Base-by-base conservation (phyloP, 1,140 invertebrate genomes). In the Drosophila leontia region DNA sequence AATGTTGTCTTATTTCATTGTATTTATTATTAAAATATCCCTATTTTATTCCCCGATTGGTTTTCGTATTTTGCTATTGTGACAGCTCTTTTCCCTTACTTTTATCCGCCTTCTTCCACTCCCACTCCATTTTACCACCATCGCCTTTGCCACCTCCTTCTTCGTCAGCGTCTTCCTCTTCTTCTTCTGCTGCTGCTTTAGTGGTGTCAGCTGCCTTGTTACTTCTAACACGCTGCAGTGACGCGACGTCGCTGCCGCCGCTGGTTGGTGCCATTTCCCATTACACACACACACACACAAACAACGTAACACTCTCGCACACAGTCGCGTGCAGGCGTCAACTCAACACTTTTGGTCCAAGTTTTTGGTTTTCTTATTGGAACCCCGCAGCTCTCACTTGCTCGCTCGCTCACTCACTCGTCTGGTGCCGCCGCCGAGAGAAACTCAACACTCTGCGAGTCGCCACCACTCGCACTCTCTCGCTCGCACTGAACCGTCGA, bases 141-240 rank as follows among this genome's bases (percentile, higher is more conserved):
- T 15, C 67, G 47, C 50, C 45, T 51, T 32, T n/a, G 34, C 34
- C 50, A 55, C 64, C 61, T 57, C 68, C 64, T 65, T 78, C 84
- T 58, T 71, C 72, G 68, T 78, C 42, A 9, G 26, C n/a, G 32
- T 68, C 47, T 70, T 64, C 35, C 60, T 48, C 67, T 42, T 19
- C 61, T 59, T 44, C 39, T 44, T 1, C 51, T n/a, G 51, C 51
- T 39, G 53, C 53, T 35, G 60, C 45, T 55, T 41, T 63, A 67
- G 63, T 83, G 85, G 84, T 88, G 85, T 88, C 85, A 85, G 85
- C 81, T 90, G 85, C 85, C 85, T 88, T 88, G 85, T 88, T 88
- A 88, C 85, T 90, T 88, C 84, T 88, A 88, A 88, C 84, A 88
- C 75, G 82, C 82, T 80, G 77, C 70, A 41, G 47, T 74, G 70